Conservation (phyloP, 37 sponge, comb jelly and placozoan genomes). For the Cliona cf. orientalis region DNA sequence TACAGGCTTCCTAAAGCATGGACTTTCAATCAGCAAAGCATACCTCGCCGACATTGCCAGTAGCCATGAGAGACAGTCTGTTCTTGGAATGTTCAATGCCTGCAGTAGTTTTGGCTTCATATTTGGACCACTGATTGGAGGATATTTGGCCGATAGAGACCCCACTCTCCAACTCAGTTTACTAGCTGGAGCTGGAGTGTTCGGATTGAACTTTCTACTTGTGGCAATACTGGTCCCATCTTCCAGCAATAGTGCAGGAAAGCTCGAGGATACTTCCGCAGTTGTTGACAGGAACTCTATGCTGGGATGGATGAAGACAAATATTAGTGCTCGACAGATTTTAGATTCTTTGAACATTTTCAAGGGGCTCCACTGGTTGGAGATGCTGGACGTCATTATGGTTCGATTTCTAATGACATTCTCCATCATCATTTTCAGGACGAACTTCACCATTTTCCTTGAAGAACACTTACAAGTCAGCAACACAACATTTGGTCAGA, state of each 20-base stretch:
- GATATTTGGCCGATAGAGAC: constrained; percentile 69
- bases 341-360: constrained; percentile 36
- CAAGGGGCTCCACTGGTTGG: constrained; percentile 38
- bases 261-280: neutral
- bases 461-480: constrained; percentile 37
- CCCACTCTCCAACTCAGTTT: constrained; percentile 41
- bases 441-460: constrained; percentile 67
- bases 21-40: constrained; percentile 57
- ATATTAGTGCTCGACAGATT: neutral
- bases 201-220: neutral
- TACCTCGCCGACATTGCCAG: constrained; percentile 64
- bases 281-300: neutral
- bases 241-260: neutral
- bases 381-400: constrained; percentile 37
- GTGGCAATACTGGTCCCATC: constrained; percentile 5
- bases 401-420: constrained; percentile 56
- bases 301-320: neutral
- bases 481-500: constrained; percentile 53
- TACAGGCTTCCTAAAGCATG: constrained; percentile 77
- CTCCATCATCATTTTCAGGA: constrained; percentile 62
- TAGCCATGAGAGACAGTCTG: constrained; percentile 23
- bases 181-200: neutral
- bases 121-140: constrained; percentile 68
- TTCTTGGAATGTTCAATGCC: constrained; percentile 61
- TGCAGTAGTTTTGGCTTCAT: constrained; percentile 76